Percentiles rank a stretch among this genome's conserved stretches.
Conservation (phyloP, 2,888 invertebrate genomes). For the Epinotia brunnichana region DNA sequence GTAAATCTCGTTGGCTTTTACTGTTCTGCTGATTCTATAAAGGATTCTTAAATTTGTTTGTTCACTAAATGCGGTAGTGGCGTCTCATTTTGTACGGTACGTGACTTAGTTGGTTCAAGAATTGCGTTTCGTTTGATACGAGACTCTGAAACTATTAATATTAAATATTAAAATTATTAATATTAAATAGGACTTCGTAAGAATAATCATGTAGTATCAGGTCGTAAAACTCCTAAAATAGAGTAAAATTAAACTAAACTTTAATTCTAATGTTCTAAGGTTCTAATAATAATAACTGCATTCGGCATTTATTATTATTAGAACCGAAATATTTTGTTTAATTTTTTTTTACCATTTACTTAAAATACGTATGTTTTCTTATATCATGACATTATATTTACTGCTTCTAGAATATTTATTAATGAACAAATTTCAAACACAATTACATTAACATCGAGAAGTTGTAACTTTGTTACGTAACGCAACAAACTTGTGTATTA, state of each 20-base stretch:
- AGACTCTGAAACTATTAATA: background rate
- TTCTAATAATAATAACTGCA: too few species aligned
- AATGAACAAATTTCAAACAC: background rate
- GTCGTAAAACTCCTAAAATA: too few species aligned
- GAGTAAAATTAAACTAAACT: too few species aligned
- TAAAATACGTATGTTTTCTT: background rate
- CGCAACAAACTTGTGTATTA: background rate
- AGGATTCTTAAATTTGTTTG: conserved; percentile 9
- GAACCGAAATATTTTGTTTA: background rate
- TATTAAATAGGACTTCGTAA: background rate
- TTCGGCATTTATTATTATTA: background rate
- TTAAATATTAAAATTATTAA: background rate
- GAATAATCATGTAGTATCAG: too few species aligned
- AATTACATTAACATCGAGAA: background rate
- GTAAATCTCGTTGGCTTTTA: conserved; percentile 50
- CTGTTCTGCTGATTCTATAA: conserved; percentile 23
- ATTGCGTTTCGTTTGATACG: background rate
- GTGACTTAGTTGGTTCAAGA: background rate
- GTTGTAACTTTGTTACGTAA: background rate
- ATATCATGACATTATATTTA: background rate
- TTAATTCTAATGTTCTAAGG: too few species aligned
- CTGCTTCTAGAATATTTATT: background rate
- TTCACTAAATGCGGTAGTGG: background rate
- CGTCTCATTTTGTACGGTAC: background rate
- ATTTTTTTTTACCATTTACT: too few species aligned